phyloP scores from a whole-genome alignment of 2,113 vertebrate species.

The Pygoscelis adeliae region DNA sequence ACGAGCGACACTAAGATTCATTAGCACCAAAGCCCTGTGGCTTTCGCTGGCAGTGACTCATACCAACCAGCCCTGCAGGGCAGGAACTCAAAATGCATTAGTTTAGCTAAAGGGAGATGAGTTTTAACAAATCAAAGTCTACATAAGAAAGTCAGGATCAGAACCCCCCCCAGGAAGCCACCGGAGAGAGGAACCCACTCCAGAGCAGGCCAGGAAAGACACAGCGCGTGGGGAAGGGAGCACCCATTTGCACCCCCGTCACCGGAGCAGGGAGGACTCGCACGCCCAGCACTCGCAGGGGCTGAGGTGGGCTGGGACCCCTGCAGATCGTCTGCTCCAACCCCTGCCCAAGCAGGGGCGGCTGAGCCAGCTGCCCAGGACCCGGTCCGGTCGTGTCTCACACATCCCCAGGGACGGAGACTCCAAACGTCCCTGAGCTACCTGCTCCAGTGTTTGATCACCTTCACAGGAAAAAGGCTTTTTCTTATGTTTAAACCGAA shows the following conservation, averaged over 20 bases:
- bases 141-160: not conserved
- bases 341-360: not conserved
- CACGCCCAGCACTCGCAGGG: not conserved
- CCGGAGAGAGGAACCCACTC: not conserved
- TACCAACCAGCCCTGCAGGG: not conserved
- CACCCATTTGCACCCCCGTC: too few species aligned
- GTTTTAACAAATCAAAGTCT: not conserved
- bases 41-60: not conserved
- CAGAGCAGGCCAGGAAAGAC: not conserved
- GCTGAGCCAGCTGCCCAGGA: not conserved
- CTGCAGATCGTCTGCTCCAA: not conserved
- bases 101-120: not conserved
- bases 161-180: not conserved
- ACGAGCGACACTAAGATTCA: not conserved
- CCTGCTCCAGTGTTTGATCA: not conserved
- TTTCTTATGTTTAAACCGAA: not conserved
- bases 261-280: too few species aligned
- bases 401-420: not conserved
- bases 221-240: accelerated
- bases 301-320: not conserved
- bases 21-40: not conserved
- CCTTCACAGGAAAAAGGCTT: not conserved
- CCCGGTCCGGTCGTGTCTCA: accelerated
- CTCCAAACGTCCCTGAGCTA: not conserved
- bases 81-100: not conserved